A percentile compares a stretch with the other conserved stretches of the same genome.
Conservation (phyloP, 1,140 invertebrate species). For the Spodoptera frugiperda region DNA sequence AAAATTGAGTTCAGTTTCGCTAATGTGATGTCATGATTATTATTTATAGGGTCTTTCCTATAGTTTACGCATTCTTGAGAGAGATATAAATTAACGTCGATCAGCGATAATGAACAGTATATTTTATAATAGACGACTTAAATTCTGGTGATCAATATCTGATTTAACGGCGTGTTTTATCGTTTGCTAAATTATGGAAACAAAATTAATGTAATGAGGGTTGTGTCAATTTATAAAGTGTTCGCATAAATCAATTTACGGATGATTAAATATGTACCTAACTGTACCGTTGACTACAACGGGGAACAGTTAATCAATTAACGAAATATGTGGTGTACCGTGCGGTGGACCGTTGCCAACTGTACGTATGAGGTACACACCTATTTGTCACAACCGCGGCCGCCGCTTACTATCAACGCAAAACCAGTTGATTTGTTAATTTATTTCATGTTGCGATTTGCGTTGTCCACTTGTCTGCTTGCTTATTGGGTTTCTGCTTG, state of each 20-base stretch:
- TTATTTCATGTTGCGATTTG: constrained; percentile 28
- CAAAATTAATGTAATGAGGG: constrained; percentile 48
- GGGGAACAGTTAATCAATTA: constrained; percentile 66
- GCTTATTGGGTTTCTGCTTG: constrained; percentile 7
- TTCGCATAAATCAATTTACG: constrained; percentile 55
- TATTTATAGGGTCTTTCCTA: constrained; percentile 18
- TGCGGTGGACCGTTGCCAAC: constrained; percentile 25
- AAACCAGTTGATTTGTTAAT: constrained; percentile 40
- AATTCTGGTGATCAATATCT: constrained; percentile 42
- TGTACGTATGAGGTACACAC: constrained; percentile 41
- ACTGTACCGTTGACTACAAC: constrained; percentile 52
- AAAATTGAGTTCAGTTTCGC: constrained; percentile 3
- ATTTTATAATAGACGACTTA: constrained; percentile 22
- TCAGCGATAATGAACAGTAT: constrained; percentile 9
- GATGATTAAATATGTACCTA: constrained; percentile 55
- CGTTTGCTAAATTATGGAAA: constrained; percentile 45
- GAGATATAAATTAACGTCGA: constrained; percentile 25
- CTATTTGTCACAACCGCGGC: constrained; percentile 37
- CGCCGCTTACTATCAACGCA: constrained; percentile 26
- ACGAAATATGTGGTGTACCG: constrained; percentile 61
- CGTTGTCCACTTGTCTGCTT: constrained; percentile 24
- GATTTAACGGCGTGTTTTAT: constrained; percentile 35
- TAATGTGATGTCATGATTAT: constrained; percentile 18
- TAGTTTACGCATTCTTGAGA: constrained; percentile 15
- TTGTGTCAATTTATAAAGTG: constrained; percentile 53